phyloP scores from a whole-genome alignment of 2,888 invertebrate species.

The Meliscaeva auricollis region DNA sequence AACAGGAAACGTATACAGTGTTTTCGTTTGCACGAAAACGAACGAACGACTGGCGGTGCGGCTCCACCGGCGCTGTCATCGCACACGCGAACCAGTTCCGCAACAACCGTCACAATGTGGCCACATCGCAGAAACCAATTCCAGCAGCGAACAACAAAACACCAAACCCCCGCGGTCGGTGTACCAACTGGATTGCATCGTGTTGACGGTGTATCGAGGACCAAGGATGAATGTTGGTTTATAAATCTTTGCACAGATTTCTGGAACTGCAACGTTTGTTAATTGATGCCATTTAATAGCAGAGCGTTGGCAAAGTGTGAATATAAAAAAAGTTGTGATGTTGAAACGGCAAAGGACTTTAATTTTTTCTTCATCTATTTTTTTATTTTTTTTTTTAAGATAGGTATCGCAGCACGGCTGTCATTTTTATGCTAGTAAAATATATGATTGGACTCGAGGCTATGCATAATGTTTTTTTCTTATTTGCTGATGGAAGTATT shows the following conservation, averaged over 20 bases:
- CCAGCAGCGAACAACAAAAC: conserved; percentile 2
- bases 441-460: too few species aligned
- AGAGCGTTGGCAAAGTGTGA: background rate
- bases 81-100: conserved; percentile 36
- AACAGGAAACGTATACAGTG: conserved; percentile 31
- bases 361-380: too few species aligned
- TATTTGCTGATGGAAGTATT: too few species aligned
- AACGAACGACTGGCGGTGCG: background rate
- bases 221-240: conserved; percentile 36
- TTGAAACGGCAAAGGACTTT: too few species aligned
- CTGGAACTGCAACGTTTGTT: conserved; percentile 30
- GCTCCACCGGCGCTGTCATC: conserved; percentile 11
- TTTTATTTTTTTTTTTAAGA: too few species aligned
- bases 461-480: too few species aligned
- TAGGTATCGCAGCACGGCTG: too few species aligned
- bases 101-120: conserved; percentile 56
- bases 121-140: conserved; percentile 48
- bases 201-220: background rate
- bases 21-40: conserved; percentile 16
- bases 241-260: conserved; percentile 36
- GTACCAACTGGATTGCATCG: background rate
- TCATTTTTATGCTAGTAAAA: too few species aligned
- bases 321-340: too few species aligned
- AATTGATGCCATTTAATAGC: conserved; percentile 11
- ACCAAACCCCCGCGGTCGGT: background rate